phyloP scores from a whole-genome alignment of 2,797 vertebrate species.

The Buphagus erythrorhynchus region DNA sequence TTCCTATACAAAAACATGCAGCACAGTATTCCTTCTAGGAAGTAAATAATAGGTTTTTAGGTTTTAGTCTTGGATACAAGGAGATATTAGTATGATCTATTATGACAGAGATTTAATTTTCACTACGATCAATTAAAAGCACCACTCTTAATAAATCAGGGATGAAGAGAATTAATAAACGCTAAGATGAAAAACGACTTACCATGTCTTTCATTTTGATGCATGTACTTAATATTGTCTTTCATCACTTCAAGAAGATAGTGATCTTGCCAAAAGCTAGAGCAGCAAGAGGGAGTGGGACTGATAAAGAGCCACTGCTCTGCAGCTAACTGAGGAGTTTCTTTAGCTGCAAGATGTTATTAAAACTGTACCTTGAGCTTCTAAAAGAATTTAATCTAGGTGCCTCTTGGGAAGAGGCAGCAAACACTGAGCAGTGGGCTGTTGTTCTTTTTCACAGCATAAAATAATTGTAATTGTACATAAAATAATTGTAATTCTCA shows the following conservation, averaged over 20 bases:
- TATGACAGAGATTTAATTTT: conserved; percentile 46
- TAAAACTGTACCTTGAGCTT: not conserved
- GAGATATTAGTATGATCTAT: conserved; percentile 20
- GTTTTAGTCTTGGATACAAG: not conserved
- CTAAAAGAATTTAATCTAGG: not conserved
- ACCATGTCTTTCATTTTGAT: conserved; percentile 60
- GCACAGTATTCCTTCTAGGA: not conserved
- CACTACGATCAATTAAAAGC: conserved; percentile 41
- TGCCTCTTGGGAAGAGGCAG: not conserved
- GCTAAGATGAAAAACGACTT: not conserved
- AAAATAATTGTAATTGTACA: too few species aligned
- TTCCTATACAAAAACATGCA: not conserved
- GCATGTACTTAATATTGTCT: conserved; percentile 56
- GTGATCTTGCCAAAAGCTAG: conserved; percentile 48
- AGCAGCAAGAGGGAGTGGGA: not conserved
- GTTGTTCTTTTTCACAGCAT: not conserved
- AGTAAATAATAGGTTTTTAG: not conserved
- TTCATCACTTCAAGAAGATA: conserved; percentile 54
- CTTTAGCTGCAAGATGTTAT: conserved; percentile 16
- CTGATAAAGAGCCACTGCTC: not conserved
- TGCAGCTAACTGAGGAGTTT: not conserved
- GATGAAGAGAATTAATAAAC: conserved; percentile 53
- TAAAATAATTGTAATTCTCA: not conserved
- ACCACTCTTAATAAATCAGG: conserved; percentile 11
- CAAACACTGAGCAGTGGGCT: not conserved